Conservation (phyloP, 1,140 invertebrate species). For the Periplaneta americana region DNA sequence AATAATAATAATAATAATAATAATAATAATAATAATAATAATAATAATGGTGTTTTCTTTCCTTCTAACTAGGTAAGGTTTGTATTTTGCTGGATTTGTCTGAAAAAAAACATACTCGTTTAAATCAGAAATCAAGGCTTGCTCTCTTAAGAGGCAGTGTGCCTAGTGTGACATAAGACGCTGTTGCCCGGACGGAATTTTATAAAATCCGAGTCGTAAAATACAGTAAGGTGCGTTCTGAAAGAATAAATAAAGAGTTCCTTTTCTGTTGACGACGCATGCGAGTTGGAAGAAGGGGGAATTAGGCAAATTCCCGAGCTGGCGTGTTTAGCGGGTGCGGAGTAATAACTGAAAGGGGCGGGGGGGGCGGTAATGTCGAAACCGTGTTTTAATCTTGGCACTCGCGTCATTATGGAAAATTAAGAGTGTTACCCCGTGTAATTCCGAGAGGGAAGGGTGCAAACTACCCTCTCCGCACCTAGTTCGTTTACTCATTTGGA, state of each 20-base stretch:
- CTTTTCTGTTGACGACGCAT: background rate
- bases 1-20: too few relatives aligned
- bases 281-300: background rate
- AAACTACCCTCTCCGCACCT: too few relatives aligned
- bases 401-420: background rate
- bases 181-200: background rate
- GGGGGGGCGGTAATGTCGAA: background rate
- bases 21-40: too few relatives aligned
- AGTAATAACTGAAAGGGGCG: too few relatives aligned
- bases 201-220: background rate
- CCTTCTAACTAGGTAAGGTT: too few relatives aligned
- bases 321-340: too few relatives aligned
- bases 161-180: background rate
- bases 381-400: background rate
- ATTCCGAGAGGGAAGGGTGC: background rate
- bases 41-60: too few relatives aligned
- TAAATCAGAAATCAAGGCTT: too few relatives aligned
- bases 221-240: background rate
- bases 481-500: too few relatives aligned
- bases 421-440: background rate
- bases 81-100: too few relatives aligned
- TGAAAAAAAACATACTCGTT: too few relatives aligned
- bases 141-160: too few relatives aligned
- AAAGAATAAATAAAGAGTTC: background rate
- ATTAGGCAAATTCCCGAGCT: background rate